A percentile compares a stretch with the other conserved stretches of the same genome.
Evolutionary conservation across 2,797 vertebrate genomes (phyloP).

Genomic region (Ciconia nigra): DNA sequence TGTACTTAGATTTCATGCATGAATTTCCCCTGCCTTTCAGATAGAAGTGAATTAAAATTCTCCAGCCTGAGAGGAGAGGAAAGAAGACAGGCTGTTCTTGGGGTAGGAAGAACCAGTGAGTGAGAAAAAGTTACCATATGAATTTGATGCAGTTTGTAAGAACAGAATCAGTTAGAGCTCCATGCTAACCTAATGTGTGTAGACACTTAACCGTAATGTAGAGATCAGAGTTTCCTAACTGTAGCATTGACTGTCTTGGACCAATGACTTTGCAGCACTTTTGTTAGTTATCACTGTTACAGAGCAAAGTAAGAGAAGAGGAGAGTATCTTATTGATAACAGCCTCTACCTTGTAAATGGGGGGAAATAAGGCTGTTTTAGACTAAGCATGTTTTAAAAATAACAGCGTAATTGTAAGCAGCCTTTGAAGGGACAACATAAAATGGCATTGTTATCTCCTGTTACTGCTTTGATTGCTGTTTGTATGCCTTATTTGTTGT

Average conservation of each 20-base stretch:
- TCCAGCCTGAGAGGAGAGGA: background rate
- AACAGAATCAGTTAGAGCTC: background rate
- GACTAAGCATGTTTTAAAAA: background rate
- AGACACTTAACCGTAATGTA: accelerated
- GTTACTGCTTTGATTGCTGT: background rate
- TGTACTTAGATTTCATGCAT: background rate
- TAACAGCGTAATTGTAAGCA: background rate
- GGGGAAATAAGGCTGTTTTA: background rate
- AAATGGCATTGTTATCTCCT: background rate
- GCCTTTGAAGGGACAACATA: background rate
- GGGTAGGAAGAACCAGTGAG: background rate
- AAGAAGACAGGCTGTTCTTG: background rate
- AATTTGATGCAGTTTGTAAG: background rate
- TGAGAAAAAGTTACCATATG: background rate
- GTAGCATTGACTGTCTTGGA: background rate
- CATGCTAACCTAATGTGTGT: background rate
- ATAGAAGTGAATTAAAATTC: background rate
- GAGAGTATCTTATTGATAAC: background rate
- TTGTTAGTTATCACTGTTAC: background rate
- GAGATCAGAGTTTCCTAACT: accelerated
- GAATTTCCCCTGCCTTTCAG: background rate
- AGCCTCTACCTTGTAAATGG: background rate
- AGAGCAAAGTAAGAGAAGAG: background rate
- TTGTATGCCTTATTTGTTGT: background rate
- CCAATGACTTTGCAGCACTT: background rate